phyloP scores from a whole-genome alignment of 1,140 invertebrate species.

The Camponotus pennsylvanicus region DNA sequence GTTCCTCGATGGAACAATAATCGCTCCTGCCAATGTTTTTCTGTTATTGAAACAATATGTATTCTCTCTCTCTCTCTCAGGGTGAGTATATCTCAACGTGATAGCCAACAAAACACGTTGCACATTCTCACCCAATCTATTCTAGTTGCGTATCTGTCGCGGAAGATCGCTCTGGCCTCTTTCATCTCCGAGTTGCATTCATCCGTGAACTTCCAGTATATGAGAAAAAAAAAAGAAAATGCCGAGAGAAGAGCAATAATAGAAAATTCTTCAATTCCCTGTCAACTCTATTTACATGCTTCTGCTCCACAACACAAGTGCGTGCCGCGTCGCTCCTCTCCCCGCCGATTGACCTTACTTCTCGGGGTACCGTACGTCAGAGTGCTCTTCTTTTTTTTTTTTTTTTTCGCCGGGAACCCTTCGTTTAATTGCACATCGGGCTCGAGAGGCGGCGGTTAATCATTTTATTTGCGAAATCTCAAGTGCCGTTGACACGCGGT shows the following conservation, averaged over 20 bases:
- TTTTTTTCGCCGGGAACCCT: background rate
- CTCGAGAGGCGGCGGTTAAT: constrained; percentile 38
- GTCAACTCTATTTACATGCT: background rate
- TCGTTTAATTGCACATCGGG: constrained; percentile 42
- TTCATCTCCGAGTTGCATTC: background rate
- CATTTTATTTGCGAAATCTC: constrained; percentile 59
- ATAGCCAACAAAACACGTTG: constrained; percentile 20
- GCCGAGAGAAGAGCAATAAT: background rate
- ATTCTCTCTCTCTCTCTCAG: background rate
- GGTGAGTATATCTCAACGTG: background rate
- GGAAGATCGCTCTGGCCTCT: background rate
- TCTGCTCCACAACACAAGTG: background rate
- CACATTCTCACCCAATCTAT: background rate
- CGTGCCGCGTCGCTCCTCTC: background rate
- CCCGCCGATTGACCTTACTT: background rate
- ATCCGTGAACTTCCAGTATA: too few species aligned
- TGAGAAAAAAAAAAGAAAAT: too few species aligned
- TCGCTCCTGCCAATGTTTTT: background rate
- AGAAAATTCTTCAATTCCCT: background rate
- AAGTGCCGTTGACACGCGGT: constrained; percentile 30
- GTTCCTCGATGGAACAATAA: background rate
- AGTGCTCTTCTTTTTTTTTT: background rate
- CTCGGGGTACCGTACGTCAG: background rate
- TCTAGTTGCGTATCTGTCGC: background rate
- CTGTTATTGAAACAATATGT: constrained; percentile 12